phyloP scores from a whole-genome alignment of 1,140 invertebrate species.

The Macrotrachela quadricornifera region DNA sequence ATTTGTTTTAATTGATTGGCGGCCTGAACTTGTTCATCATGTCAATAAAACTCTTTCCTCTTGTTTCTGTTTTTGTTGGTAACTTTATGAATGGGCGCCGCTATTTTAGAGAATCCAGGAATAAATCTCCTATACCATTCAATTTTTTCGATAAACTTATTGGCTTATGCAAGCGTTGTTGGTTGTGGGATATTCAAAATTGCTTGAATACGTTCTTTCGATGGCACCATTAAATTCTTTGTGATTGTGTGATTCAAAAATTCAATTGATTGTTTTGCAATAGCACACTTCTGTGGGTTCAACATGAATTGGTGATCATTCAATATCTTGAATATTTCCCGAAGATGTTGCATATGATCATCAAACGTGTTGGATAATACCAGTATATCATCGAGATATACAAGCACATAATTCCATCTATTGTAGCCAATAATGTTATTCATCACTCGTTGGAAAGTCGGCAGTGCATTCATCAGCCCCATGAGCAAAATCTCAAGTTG shows the following conservation, averaged over 20 bases:
- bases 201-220: slow-evolving; percentile 3
- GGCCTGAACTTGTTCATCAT: no score
- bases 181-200: slow-evolving; percentile 8
- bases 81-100: slow-evolving; percentile 4
- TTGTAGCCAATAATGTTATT: background rate
- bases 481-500: background rate
- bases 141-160: slow-evolving; percentile 9
- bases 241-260: slow-evolving; percentile 11
- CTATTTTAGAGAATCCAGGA: slow-evolving; percentile 6
- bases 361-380: background rate
- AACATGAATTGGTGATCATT: slow-evolving; percentile 4
- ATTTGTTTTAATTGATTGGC: no score
- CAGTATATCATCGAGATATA: background rate
- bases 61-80: background rate
- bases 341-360: no score
- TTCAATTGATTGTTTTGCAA: slow-evolving; percentile 3
- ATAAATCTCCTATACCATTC: slow-evolving; percentile 12
- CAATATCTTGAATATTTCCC: background rate
- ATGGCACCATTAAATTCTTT: slow-evolving; percentile 5
- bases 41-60: no score
- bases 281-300: slow-evolving; percentile 10
- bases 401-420: background rate
- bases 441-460: slow-evolving; percentile 1
- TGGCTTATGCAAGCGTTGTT: background rate
- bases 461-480: background rate